Evolutionary conservation across 2,888 invertebrate species (phyloP).

Genomic region (Rhamphomyia laevipes): DNA sequence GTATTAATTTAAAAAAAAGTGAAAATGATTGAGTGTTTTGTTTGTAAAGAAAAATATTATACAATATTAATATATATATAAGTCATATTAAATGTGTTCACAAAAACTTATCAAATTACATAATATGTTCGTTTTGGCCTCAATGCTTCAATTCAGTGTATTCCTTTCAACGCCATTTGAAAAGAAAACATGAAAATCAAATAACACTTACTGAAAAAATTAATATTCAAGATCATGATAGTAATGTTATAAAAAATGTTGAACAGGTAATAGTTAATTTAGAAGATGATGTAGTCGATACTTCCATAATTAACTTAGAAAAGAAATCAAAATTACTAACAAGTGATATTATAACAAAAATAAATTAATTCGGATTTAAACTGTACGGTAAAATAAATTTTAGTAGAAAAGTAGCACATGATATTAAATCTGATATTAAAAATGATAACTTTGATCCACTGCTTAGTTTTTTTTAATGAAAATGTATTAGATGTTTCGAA

Average conservation of each 20-base stretch:
- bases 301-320: no score
- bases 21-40: conserved; percentile 3
- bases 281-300: no score
- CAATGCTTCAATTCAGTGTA: background rate
- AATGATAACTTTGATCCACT: background rate
- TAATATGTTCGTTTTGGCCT: background rate
- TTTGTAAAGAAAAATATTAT: conserved; percentile 1
- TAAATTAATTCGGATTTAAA: background rate
- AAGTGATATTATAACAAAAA: background rate
- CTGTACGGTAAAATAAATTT: background rate
- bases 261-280: no score
- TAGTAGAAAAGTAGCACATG: background rate
- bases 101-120: background rate
- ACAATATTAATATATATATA: background rate
- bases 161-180: background rate
- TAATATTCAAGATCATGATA: no score
- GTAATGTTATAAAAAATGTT: no score
- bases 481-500: background rate
- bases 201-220: no score
- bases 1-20: no score
- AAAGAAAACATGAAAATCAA: background rate
- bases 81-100: background rate
- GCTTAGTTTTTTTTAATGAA: no score
- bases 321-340: no score
- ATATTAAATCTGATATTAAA: background rate